Base-by-base conservation (phyloP, 2,113 vertebrate genomes). In the Nannobrachium achirus region DNA sequence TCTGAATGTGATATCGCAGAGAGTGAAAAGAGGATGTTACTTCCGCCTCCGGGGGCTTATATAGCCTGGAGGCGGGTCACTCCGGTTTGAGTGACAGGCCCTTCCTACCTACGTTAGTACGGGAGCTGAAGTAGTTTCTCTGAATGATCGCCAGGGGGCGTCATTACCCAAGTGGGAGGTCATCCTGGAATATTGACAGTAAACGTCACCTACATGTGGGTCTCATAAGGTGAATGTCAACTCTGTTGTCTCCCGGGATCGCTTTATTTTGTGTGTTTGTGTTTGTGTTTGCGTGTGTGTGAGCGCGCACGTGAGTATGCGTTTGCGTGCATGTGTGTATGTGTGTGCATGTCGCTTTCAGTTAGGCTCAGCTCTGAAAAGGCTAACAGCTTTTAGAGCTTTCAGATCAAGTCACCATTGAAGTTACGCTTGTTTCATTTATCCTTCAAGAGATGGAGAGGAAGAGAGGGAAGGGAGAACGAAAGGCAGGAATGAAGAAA, bases 311-410 rank as follows among this genome's bases (percentile, higher is more conserved):
- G 61, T 19, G 25, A 60, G 7, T 42, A 11, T 57, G 48, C 44
- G 15, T 1, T 11, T 68, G 62, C 8, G 55, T 40, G 33, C 7
- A 25, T 9, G 14, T 15, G 33, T 9, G 55, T 13, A 4, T 13
- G 52, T 55, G 10, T 10, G 18, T 33, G 19, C 25, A 20, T 8
- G 10, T 73, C 71, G 62, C 38, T 62, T 53, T 76, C 1, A 70
- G 64, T 75, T 71, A 49, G 57, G 55, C 60, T 66, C 53, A 73
- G 50, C 69, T 52, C 42, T 60, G 64, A 57, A 70, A 76, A 76
- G 69, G 64, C 71, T 62, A 73, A 80, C 60, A 80, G 71, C 66
- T 71, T 76, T 78, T 16, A 69, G 14, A 71, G 53, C 42, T 71
- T 76, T 78, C n/a, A 69, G 14, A 71, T 49, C 42, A 44, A 0